These are phyloP conservation scores for Sphinx pinastri DNA, from an alignment of 2,888 invertebrate genomes.

Conservation along the genomic window DNA sequence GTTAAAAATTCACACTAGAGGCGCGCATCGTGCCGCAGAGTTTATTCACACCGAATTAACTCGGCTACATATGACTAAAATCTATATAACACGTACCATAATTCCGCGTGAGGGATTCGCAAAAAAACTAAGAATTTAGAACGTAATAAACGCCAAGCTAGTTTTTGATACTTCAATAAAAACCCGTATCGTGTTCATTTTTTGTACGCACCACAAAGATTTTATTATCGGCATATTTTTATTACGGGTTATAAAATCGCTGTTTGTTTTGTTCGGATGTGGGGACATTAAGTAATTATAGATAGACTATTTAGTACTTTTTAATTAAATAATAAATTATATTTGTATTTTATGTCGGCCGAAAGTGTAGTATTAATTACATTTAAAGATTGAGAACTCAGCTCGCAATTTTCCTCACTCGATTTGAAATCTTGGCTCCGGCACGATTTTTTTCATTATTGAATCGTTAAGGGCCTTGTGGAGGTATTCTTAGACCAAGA, in stretches of 20 bases:
- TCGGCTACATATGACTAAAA: conserved; percentile 57
- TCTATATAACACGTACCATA: conserved; percentile 44
- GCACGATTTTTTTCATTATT: no score
- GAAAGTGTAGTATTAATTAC: neutral
- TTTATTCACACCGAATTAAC: conserved; percentile 62
- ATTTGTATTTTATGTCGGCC: no score
- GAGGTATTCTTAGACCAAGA: no score
- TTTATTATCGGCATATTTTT: conserved; percentile 24
- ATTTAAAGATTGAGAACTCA: neutral
- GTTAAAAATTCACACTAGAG: conserved; percentile 30
- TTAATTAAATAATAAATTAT: conserved; percentile 4
- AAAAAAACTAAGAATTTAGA: conserved; percentile 26
- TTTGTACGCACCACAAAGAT: conserved; percentile 15
- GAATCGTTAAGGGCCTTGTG: no score
- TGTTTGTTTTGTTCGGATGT: conserved; percentile 19
- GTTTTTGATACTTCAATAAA: conserved; percentile 28
- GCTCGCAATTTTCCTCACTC: no score
- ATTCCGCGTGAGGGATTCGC: conserved; percentile 32
- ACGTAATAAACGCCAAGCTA: conserved; percentile 28
- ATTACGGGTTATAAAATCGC: conserved; percentile 10
- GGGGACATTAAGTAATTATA: conserved; percentile 10
- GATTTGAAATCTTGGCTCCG: no score
- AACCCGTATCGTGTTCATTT: conserved; percentile 17
- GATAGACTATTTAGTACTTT: conserved; percentile 1
- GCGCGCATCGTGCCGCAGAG: conserved; percentile 45